phyloP scores from a whole-genome alignment of 2,113 vertebrate genomes.

The Lates calcarifer region DNA sequence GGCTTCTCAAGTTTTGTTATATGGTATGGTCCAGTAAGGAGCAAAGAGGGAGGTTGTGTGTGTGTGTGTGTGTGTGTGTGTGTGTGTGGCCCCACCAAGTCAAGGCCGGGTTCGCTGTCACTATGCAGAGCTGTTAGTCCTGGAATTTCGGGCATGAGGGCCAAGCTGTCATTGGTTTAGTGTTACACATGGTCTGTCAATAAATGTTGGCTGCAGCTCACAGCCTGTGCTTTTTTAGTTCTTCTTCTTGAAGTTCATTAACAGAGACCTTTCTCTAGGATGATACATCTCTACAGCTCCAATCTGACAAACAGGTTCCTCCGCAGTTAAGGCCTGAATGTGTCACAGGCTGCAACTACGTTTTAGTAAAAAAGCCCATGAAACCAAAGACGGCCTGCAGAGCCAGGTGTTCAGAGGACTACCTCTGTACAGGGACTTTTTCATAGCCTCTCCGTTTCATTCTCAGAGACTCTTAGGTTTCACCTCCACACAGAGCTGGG shows the following conservation, averaged over 20 bases:
- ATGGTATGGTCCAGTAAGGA: conserved; percentile 50
- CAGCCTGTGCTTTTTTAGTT: conserved; percentile 14
- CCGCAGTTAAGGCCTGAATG: conserved; percentile 1
- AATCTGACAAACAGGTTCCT: neutral
- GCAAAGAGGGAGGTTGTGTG: conserved; percentile 27
- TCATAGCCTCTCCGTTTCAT: conserved; percentile 35
- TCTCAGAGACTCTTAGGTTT: conserved; percentile 52
- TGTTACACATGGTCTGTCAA: conserved; percentile 69
- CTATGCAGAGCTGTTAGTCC: conserved; percentile 63
- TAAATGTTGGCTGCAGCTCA: conserved; percentile 57
- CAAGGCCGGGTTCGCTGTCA: conserved; percentile 75
- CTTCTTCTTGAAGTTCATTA: neutral
- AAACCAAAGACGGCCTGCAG: conserved; percentile 36
- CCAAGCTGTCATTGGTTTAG: conserved; percentile 68
- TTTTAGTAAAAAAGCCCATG: conserved; percentile 23
- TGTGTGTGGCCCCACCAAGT: conserved; percentile 47
- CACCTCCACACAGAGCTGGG: conserved; percentile 44
- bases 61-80: conserved; percentile 28
- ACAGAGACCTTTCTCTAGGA: neutral
- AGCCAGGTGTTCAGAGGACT: conserved; percentile 46
- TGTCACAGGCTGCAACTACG: neutral
- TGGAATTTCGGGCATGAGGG: conserved; percentile 77
- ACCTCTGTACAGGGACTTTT: conserved; percentile 6
- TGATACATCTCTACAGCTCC: neutral
- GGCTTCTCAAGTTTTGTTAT: conserved; percentile 66